Evolutionary conservation across 2,888 invertebrate genomes (phyloP), one percentile per base, ranked within the genome.

Genomic region (Dasysyrphus tricinctus): DNA sequence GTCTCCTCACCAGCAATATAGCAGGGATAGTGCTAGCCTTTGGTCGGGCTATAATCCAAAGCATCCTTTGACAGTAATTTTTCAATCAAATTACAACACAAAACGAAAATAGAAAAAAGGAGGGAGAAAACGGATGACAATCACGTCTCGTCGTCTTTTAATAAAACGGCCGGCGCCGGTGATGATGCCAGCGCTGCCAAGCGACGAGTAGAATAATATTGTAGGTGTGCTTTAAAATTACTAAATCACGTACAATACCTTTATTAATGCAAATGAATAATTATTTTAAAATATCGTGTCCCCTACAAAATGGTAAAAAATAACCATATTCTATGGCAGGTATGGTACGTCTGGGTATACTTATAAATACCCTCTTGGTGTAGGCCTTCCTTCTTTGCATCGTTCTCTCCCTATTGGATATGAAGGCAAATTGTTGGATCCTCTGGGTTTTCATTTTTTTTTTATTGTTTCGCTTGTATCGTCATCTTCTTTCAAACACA

Each of bases 31-130:
- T 56, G 14, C 7, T 19, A 47, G 47, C 19, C 34, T 14, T 61
- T 61, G 67, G 51, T 24, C n/a, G 16, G 34, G 11, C 51, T 29
- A 12, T 69, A 69, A 69, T 54, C 69, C 54, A 69, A 56, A 77
- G 69, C 77, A 78, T 81, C 81, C 85, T 85, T 81, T 81, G 81
- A 85, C 85, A 81, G 77, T 85, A 81, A 85, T 85, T 81, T 85
- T 85, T 85, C 85, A 85, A 85, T 85, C 81, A 85, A 69, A 77
- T 85, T 72, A 65, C 65, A 72, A 80, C 59, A 61, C 51, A 84
- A 70, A 61, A 72, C 16, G 44, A 32, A 37, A 61, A 34, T 54
- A 69, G 54, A 39, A 29, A 37, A 37, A 19, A 67, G 59, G 24
- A 69, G 51, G 2, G 32, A 61, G 61, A 42, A 16, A 42, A 19